Evolutionary conservation across 1,140 invertebrate genomes (phyloP).

Genomic region (Scaptomyza graminum): DNA sequence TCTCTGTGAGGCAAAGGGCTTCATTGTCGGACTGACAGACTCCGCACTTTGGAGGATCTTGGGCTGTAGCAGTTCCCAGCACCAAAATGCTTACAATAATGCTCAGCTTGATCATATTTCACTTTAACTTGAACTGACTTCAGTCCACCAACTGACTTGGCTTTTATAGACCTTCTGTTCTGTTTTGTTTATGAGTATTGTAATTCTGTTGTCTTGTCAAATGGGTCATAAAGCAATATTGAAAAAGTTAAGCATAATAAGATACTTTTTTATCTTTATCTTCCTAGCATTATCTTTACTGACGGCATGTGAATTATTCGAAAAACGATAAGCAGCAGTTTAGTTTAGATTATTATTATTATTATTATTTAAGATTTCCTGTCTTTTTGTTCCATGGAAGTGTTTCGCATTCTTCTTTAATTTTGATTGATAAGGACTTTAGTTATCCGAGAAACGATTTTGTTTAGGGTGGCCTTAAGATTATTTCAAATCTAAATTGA

Average conservation of each 20-base stretch:
- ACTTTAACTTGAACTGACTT: conserved; percentile 35
- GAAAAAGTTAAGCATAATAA: not conserved
- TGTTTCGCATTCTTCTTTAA: not conserved
- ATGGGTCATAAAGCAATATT: not conserved
- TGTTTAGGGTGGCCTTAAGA: too few species aligned
- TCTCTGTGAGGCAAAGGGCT: conserved; percentile 41
- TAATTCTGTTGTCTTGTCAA: not conserved
- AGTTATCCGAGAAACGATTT: too few species aligned
- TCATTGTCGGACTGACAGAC: conserved; percentile 35
- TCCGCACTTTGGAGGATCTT: conserved; percentile 20
- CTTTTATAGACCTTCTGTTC: conserved; percentile 62
- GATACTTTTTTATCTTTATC: not conserved
- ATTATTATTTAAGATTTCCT: not conserved
- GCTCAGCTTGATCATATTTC: conserved; percentile 29
- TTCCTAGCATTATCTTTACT: not conserved
- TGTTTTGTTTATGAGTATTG: conserved; percentile 48
- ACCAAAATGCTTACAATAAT: conserved; percentile 23
- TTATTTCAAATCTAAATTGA: too few species aligned
- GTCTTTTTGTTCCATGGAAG: not conserved
- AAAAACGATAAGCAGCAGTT: not conserved
- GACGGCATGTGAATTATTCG: not conserved
- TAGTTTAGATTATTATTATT: conserved; percentile 1
- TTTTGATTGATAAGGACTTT: too few species aligned
- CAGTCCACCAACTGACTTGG: not conserved
- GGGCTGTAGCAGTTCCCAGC: not conserved